Evolutionary conservation across 2,888 invertebrate species (phyloP), one percentile per base, ranked within the genome.

Genomic region (Drosophila affinis): DNA sequence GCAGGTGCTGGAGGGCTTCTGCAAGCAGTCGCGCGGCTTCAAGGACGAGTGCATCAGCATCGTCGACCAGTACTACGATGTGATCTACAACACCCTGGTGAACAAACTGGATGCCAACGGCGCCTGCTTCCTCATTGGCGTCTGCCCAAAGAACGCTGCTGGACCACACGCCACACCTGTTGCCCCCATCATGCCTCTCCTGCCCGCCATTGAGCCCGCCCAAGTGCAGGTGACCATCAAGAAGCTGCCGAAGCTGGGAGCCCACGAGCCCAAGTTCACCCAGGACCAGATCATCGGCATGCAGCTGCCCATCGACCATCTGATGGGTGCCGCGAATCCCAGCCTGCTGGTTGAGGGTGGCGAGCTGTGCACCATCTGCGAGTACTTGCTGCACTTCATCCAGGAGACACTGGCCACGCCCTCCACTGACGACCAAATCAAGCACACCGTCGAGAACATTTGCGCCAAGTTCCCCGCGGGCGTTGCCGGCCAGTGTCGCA

Each of bases 361-460:
- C 12, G 77, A 91, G 75, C 90, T 93, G 1, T 97, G 98, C 91
- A 94, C 95, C 32, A 94, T 97, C 90, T 98, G 98, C 89, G 95
- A 97, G 92, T 97, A 96, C 92, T 93, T 96, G 91, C 91, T 97
- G 80, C 96, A 97, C 89, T 96, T 95, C 75, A 83, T 97, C 52
- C 97, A 97, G 90, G 93, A 95, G 57, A 94, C 94, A 18, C 93
- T 97, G 75, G 95, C 96, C 61, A 93, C 94, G 75, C 94, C 95
- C 2, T 91, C 91, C 44, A 95, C 94, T 10, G 96, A 96, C 93
- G 94, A 94, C 9, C 92, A 95, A 82, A 94, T 98, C 53, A 95
- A 95, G 83, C 83, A 93, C 0, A 93, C 93, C 0, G 94, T 98
- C 1, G 94, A 94, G 72, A 93, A 93, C 72, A 94, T 96, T 0